These are phyloP conservation scores for Oenanthe oenanthe DNA, from an alignment of 2,113 vertebrate genomes.

Conservation along the genomic window DNA sequence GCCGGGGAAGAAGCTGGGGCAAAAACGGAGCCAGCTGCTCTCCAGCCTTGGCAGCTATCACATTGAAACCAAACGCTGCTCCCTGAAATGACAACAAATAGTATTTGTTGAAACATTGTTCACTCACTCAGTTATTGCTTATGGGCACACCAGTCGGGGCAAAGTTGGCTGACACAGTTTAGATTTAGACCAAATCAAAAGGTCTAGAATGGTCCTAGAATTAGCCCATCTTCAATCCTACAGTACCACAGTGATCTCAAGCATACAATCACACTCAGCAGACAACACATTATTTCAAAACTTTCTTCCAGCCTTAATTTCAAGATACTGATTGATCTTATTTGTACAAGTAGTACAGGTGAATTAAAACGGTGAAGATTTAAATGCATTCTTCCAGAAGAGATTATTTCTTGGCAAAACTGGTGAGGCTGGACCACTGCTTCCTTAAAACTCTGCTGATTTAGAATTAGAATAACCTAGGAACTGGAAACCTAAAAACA, in stretches of 20 bases:
- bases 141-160: background rate
- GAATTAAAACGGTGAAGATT: background rate
- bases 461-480: background rate
- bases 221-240: background rate
- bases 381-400: fast-evolving
- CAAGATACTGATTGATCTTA: background rate
- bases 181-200: background rate
- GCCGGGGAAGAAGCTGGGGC: conserved; percentile 91
- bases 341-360: background rate
- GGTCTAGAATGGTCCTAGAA: background rate
- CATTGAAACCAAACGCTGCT: conserved; percentile 97
- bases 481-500: background rate
- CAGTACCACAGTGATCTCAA: background rate
- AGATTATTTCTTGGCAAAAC: background rate
- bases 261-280: background rate
- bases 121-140: background rate
- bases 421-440: background rate
- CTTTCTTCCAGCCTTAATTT: background rate
- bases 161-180: background rate
- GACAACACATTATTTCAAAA: background rate
- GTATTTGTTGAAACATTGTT: background rate
- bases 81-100: conserved; percentile 76
- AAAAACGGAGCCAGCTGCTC: conserved; percentile 93
- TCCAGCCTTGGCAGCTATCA: conserved; percentile 93
- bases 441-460: background rate